Evolutionary conservation across 2,113 vertebrate species (phyloP).

Genomic region (Zosterops borbonicus): DNA sequence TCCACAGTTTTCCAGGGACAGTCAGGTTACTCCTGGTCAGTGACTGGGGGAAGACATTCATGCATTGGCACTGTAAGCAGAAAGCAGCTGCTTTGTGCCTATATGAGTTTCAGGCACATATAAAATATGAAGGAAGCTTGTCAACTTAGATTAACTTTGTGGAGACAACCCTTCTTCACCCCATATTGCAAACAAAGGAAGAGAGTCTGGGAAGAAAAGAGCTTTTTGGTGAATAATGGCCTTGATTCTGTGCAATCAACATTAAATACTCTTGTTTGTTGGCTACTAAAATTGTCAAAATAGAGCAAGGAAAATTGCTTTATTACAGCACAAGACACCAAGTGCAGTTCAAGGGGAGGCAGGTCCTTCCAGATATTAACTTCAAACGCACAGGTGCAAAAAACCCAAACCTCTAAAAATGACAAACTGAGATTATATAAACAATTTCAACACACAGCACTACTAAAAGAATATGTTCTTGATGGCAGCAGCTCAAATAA

Average conservation of each 20-base stretch:
- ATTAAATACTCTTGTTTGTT: neutral
- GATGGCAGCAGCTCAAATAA: neutral
- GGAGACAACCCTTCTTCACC: neutral
- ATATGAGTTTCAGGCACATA: neutral
- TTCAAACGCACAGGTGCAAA: neutral
- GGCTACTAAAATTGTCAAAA: neutral
- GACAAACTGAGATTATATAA: slow-evolving; percentile 3
- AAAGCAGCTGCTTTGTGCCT: neutral
- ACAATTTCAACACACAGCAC: neutral
- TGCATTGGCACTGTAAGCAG: neutral
- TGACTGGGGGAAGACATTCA: neutral
- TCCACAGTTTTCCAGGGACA: neutral
- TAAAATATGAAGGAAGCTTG: slow-evolving; percentile 42
- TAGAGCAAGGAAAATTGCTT: neutral
- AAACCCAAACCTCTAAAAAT: neutral
- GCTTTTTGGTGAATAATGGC: neutral
- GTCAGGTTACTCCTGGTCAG: neutral
- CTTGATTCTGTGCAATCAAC: neutral
- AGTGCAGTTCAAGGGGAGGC: neutral
- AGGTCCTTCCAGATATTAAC: neutral
- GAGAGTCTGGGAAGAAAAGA: neutral
- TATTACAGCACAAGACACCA: neutral
- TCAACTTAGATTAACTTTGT: slow-evolving; percentile 26
- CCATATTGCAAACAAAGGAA: neutral
- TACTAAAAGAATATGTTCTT: slow-evolving; percentile 12